phyloP scores from a whole-genome alignment of 2,888 invertebrate species.

The Pollenia angustigena region DNA sequence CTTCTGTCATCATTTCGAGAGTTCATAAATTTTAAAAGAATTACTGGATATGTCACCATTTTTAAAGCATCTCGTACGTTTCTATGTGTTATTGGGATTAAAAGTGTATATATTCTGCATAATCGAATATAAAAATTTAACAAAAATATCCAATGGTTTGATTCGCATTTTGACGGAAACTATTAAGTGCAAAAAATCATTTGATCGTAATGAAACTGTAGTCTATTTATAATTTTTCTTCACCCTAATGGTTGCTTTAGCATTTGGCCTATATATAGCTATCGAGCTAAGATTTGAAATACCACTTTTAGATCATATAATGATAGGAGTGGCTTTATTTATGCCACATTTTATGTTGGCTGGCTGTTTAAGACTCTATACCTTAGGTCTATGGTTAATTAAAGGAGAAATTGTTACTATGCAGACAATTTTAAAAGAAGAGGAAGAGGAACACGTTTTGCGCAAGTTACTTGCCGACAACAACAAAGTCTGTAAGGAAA shows the following conservation, averaged over 20 bases:
- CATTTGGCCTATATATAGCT: constrained; percentile 78
- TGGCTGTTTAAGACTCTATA: constrained; percentile 74
- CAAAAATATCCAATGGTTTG: constrained; percentile 75
- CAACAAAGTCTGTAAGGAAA: no score
- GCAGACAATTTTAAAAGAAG: constrained; percentile 43
- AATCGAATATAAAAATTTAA: constrained; percentile 75
- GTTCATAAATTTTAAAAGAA: constrained; percentile 76
- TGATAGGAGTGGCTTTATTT: constrained; percentile 79
- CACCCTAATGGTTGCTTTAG: constrained; percentile 75
- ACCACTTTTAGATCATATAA: constrained; percentile 78
- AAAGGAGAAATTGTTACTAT: constrained; percentile 73
- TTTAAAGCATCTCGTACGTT: constrained; percentile 76
- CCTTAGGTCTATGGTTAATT: constrained; percentile 76
- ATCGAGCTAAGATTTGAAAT: constrained; percentile 80
- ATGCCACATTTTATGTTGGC: constrained; percentile 80
- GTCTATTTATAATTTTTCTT: constrained; percentile 77
- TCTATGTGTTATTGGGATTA: constrained; percentile 78
- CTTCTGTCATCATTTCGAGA: constrained; percentile 79
- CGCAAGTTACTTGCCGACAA: no score
- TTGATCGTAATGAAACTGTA: constrained; percentile 66
- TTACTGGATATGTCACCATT: constrained; percentile 79
- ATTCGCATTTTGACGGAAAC: constrained; percentile 59
- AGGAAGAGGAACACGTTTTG: not conserved
- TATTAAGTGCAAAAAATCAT: constrained; percentile 26
- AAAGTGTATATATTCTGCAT: constrained; percentile 77